Percentiles rank a stretch among this genome's conserved stretches.
Evolutionary conservation across 1,140 invertebrate species (phyloP).

Genomic region (Drosophila arizonae): DNA sequence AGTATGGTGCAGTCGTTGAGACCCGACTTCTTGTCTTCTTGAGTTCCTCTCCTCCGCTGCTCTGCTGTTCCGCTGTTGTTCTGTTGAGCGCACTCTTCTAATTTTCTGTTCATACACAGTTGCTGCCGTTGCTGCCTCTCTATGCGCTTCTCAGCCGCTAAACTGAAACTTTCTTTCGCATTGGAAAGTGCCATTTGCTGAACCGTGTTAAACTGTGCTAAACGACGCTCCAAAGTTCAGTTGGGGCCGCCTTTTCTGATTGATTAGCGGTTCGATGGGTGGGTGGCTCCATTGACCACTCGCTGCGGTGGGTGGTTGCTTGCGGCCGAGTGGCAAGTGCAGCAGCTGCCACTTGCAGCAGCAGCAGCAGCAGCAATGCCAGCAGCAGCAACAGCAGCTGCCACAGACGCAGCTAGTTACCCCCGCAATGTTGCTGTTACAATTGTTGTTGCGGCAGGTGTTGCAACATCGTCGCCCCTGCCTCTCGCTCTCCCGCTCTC

Average conservation of each 20-base stretch:
- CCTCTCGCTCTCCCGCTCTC: background rate
- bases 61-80: background rate
- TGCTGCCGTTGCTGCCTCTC: slow-evolving; percentile 1
- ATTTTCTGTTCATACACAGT: no score
- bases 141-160: slow-evolving; percentile 3
- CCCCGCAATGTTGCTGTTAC: slow-evolving; percentile 15
- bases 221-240: slow-evolving; percentile 20
- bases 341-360: background rate
- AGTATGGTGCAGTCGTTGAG: no score
- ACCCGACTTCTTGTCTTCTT: no score
- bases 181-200: slow-evolving; percentile 49
- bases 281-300: slow-evolving; percentile 18
- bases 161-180: slow-evolving; percentile 33
- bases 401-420: background rate
- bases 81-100: background rate
- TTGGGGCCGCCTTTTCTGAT: slow-evolving; percentile 28
- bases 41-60: background rate
- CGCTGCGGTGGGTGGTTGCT: background rate
- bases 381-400: background rate
- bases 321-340: slow-evolving; percentile 3
- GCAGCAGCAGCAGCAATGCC: background rate
- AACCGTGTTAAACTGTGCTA: slow-evolving; percentile 49
- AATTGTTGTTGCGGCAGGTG: slow-evolving; percentile 37
- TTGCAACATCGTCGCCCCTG: slow-evolving; percentile 24
- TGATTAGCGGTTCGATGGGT: slow-evolving; percentile 39